A percentile compares a stretch with the other conserved stretches of the same genome.
Evolutionary conservation across 1,140 invertebrate genomes (phyloP).

Genomic region (Musca domestica): DNA sequence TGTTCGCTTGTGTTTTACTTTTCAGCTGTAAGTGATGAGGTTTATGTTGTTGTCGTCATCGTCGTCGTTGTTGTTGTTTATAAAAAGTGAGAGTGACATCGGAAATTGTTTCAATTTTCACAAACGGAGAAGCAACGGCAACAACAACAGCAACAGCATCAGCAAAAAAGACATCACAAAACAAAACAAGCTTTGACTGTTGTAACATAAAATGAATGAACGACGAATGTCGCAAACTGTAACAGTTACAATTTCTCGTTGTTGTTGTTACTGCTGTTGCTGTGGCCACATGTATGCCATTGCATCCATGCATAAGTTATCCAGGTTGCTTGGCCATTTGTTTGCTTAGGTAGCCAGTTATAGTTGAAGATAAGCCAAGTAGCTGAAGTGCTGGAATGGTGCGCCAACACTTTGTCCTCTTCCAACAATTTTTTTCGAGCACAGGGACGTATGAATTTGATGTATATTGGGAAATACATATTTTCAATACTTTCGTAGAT

Average conservation of each 20-base stretch:
- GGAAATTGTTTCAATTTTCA: conserved; percentile 53
- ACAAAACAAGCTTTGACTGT: conserved; percentile 13
- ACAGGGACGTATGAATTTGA: too few relatives aligned
- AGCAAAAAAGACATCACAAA: too few relatives aligned
- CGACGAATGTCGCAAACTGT: conserved; percentile 49
- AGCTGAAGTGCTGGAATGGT: background rate
- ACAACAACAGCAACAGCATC: background rate
- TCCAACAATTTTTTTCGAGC: too few relatives aligned
- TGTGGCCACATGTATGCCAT: conserved; percentile 10
- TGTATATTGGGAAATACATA: too few relatives aligned
- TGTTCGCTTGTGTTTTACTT: background rate
- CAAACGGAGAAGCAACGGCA: conserved; percentile 1
- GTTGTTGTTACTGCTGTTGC: background rate
- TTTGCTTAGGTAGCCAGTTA: too few relatives aligned
- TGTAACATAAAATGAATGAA: conserved; percentile 37
- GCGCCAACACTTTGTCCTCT: conserved; percentile 3
- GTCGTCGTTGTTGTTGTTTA: conserved; percentile 23
- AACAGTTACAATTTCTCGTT: conserved; percentile 45
- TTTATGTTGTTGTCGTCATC: too few relatives aligned
- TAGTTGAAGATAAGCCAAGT: background rate
- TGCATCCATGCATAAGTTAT: conserved; percentile 15
- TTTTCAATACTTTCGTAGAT: too few relatives aligned
- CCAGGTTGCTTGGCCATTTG: background rate
- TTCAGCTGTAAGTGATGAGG: too few relatives aligned
- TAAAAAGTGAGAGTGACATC: conserved; percentile 54